A percentile compares a stretch with the other conserved stretches of the same genome.
phyloP scores from a whole-genome alignment of 2,113 vertebrate genomes.

The Tor tambroides region DNA sequence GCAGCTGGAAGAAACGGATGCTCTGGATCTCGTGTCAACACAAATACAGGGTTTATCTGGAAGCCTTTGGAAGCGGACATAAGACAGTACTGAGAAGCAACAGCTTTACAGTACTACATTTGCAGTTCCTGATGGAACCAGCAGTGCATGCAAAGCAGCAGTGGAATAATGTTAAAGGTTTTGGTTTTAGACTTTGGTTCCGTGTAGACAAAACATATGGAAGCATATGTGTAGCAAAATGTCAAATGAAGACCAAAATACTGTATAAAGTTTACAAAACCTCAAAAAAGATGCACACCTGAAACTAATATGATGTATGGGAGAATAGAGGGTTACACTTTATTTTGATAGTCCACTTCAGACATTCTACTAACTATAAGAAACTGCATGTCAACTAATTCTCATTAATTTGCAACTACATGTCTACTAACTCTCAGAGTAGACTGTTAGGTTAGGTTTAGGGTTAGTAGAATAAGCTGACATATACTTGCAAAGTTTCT shows the following conservation, averaged over 20 bases:
- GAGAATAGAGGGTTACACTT: not conserved
- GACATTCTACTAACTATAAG: no score
- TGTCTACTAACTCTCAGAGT: no score
- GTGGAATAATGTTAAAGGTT: not conserved
- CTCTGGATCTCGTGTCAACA: conserved; percentile 72
- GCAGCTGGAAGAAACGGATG: conserved; percentile 61
- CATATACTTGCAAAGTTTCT: no score
- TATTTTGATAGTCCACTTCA: no score
- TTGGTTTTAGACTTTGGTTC: not conserved
- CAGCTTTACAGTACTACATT: not conserved
- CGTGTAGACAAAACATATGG: not conserved
- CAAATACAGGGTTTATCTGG: conserved; percentile 41
- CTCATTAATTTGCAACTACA: no score
- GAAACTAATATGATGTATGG: not conserved
- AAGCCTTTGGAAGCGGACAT: not conserved
- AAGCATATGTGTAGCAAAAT: no score
- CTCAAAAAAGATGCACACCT: not conserved
- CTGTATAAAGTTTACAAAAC: not conserved
- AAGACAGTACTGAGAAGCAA: not conserved
- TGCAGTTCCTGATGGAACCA: not conserved
- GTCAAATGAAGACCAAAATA: no score
- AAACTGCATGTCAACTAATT: no score
- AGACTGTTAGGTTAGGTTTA: no score
- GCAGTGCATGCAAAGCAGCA: not conserved
- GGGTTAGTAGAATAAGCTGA: no score